Evolutionary conservation across 2,113 vertebrate genomes (phyloP), one percentile per base, ranked within the genome.

Genomic region (Percina caprodes): DNA sequence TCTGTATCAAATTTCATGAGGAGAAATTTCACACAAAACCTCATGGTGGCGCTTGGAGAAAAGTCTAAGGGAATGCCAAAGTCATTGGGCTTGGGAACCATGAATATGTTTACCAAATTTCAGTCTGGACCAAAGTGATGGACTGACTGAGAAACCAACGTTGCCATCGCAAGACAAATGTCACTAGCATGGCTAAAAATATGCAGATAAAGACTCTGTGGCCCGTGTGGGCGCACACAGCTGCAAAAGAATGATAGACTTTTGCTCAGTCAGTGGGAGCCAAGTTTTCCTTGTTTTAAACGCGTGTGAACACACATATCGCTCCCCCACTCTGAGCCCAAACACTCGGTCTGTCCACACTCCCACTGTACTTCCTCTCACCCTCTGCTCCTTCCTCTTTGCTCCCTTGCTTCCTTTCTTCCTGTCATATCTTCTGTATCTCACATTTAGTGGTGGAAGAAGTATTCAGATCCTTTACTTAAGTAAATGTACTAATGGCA

Each of bases 311-410:
- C 74, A 86, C 83, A 83, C 75, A 79, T 72, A 80, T 85, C 26
- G 5, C 65, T 26, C 81, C 55, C 66, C 58, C 69, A 70, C 65
- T 42, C 42, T 58, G 75, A 80, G 70, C 74, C 63, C 59, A 80
- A 89, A 92, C 85, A 83, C 62, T 73, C 63, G 54, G 69, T 55
- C 66, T 71, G 82, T 90, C 89, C 89, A 61, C 86, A 66, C 84
- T 82, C 71, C 80, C 71, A 75, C 30, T 6, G 48, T 19, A 21
- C 59, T 72, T 80, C 69, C 75, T 79, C 48, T 82, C 56, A 16
- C 12, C 77, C 70, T 35, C 51, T 56, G 68, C 60, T 79, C 19
- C 75, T 63, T 87, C 74, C 67, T 74, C 58, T 60, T 30, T 59
- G 10, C 33, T 60, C 72, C 81, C 63, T 33, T 15, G 67, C 39